phyloP scores from a whole-genome alignment of 2,113 vertebrate species.

The Nestor notabilis region DNA sequence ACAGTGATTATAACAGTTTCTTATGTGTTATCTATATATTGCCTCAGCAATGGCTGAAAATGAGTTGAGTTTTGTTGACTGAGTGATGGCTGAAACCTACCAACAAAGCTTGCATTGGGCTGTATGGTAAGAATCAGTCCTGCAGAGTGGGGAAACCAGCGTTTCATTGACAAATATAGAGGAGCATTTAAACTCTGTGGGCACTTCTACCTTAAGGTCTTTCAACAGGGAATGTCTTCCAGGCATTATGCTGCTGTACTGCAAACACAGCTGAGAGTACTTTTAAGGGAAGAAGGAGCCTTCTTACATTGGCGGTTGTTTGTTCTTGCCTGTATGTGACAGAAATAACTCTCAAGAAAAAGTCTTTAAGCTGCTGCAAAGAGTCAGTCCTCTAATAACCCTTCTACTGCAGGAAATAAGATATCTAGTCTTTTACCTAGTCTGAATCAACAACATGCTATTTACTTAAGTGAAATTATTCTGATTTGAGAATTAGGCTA shows the following conservation, averaged over 20 bases:
- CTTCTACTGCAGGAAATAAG: not conserved
- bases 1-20: not conserved
- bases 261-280: not conserved
- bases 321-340: not conserved
- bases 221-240: not conserved
- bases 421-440: not conserved
- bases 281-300: not conserved
- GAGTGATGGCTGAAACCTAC: not conserved
- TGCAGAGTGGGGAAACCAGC: not conserved
- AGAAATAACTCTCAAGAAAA: not conserved
- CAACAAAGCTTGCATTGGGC: not conserved
- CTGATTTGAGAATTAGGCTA: not conserved
- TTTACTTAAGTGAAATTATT: not conserved
- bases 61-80: not conserved
- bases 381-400: not conserved
- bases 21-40: not conserved
- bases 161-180: not conserved
- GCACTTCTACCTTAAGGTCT: not conserved
- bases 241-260: not conserved
- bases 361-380: not conserved
- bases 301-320: not conserved
- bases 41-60: not conserved
- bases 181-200: not conserved
- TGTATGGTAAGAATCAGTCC: not conserved
- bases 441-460: not conserved